Evolutionary conservation across 2,113 vertebrate species (phyloP).

Genomic region (Macroglossus sobrinus): DNA sequence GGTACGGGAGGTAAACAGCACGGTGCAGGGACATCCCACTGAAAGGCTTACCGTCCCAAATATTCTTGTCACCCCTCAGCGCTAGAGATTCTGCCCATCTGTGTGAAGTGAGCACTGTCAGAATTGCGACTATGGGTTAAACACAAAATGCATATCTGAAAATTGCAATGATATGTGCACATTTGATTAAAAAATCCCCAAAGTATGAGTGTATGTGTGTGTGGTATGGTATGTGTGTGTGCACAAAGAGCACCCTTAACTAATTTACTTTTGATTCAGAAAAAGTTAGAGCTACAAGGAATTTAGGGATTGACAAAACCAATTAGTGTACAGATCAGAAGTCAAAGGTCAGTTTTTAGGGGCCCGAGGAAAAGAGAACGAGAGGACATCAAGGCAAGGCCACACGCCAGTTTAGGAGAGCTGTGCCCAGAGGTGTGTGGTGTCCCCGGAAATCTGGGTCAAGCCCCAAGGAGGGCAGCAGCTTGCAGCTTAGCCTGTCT

Average conservation of each 20-base stretch:
- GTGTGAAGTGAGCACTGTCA: not conserved
- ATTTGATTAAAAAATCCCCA: not conserved
- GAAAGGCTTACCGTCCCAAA: not conserved
- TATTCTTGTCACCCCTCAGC: not conserved
- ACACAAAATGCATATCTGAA: not conserved
- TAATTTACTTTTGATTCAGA: not conserved
- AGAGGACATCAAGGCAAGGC: not conserved
- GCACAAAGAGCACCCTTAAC: not conserved
- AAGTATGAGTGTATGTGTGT: not conserved
- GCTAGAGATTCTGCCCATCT: not conserved
- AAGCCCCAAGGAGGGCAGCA: not conserved
- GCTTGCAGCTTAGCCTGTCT: not conserved
- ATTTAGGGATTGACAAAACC: not conserved
- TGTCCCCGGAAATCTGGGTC: too few species aligned
- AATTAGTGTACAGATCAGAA: not conserved
- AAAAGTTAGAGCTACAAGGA: not conserved
- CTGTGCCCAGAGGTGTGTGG: too few species aligned
- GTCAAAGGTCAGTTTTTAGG: not conserved
- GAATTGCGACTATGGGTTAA: not conserved
- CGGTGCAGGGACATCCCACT: fast-evolving
- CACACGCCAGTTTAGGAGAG: not conserved
- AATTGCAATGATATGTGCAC: not conserved
- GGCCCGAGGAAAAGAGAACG: not conserved
- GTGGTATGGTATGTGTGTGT: fast-evolving
- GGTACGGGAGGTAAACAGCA: not conserved